Evolutionary conservation across 53 echinoderm and acorn worm species (phyloP).

Genomic region (Holothuria leucospilota): DNA sequence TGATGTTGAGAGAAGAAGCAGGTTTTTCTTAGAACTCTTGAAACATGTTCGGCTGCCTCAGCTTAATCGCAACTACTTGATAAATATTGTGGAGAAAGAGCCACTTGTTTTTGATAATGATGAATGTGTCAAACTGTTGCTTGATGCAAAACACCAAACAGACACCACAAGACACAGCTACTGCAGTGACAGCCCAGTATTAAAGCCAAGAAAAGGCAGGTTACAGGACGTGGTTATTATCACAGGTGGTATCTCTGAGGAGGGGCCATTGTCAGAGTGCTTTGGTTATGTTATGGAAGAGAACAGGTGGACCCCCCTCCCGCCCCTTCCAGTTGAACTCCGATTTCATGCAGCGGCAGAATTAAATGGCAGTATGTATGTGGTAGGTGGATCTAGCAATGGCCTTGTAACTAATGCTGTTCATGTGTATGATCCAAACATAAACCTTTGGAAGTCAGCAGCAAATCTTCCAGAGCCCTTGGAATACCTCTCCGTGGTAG

Average conservation of each 20-base stretch:
- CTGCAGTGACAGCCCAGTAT: slow-evolving; percentile 97
- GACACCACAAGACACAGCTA: slow-evolving; percentile 94
- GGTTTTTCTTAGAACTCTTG: slow-evolving; percentile 77
- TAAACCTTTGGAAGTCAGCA: slow-evolving; percentile 83
- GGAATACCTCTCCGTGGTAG: slow-evolving; percentile 89
- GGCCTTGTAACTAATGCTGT: slow-evolving; percentile 84
- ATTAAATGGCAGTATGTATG: slow-evolving; percentile 88
- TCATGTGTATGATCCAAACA: slow-evolving; percentile 95
- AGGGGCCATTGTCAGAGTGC: slow-evolving; percentile 86
- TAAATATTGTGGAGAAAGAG: slow-evolving; percentile 89
- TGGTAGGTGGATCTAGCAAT: slow-evolving; percentile 92
- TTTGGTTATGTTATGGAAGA: slow-evolving; percentile 94
- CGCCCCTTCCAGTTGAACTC: slow-evolving; percentile 84
- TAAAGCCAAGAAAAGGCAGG: slow-evolving; percentile 96
- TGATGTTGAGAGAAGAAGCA: slow-evolving; percentile 65
- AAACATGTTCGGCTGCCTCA: slow-evolving; percentile 89
- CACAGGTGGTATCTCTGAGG: slow-evolving; percentile 91
- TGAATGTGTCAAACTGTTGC: slow-evolving; percentile 76
- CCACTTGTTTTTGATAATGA: slow-evolving; percentile 77
- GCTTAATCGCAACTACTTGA: slow-evolving; percentile 80
- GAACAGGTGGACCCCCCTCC: slow-evolving; percentile 92
- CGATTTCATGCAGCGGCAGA: slow-evolving; percentile 95
- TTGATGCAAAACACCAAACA: slow-evolving; percentile 93
- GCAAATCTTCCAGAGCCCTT: slow-evolving; percentile 66
- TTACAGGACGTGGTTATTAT: slow-evolving; percentile 95